Percentiles rank a stretch among this genome's conserved stretches.
phyloP scores from a whole-genome alignment of 2,797 vertebrate species.

The Notoglanidium macrostoma region DNA sequence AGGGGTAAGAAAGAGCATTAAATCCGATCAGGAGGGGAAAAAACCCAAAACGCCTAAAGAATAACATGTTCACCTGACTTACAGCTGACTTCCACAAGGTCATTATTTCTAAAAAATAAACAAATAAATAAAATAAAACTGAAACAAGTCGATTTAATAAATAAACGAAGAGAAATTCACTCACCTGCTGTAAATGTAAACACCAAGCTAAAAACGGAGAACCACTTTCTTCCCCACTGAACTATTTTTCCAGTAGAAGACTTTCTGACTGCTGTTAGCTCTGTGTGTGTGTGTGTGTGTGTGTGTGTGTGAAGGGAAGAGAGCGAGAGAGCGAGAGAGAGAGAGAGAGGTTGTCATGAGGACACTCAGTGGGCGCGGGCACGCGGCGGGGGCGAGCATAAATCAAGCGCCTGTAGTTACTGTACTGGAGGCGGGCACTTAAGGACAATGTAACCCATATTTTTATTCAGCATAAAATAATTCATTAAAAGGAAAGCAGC shows the following conservation, averaged over 20 bases:
- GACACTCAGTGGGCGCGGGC: not conserved
- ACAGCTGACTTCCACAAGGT: constrained; percentile 1
- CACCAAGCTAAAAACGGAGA: not conserved
- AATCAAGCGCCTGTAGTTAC: not conserved
- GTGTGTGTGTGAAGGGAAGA: not conserved
- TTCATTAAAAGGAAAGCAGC: not conserved
- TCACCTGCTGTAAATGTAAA: constrained; percentile 16
- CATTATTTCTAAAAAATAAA: constrained; percentile 1
- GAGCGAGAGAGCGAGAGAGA: not conserved
- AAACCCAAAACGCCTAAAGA: not conserved
- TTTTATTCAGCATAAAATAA: not conserved
- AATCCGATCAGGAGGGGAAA: not conserved
- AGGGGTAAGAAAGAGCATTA: not conserved
- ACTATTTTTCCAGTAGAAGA: not conserved
- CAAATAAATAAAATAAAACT: not conserved
- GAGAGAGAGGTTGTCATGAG: not conserved
- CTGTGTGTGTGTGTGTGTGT: not conserved
- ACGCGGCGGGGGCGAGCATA: not conserved
- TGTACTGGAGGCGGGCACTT: not conserved
- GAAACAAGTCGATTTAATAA: not conserved
- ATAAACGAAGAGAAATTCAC: not conserved
- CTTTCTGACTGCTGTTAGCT: not conserved
- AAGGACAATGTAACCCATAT: not conserved
- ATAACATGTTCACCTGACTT: not conserved
- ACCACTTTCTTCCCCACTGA: not conserved